phyloP scores from a whole-genome alignment of 2,888 invertebrate species.

The Agrotis segetum region DNA sequence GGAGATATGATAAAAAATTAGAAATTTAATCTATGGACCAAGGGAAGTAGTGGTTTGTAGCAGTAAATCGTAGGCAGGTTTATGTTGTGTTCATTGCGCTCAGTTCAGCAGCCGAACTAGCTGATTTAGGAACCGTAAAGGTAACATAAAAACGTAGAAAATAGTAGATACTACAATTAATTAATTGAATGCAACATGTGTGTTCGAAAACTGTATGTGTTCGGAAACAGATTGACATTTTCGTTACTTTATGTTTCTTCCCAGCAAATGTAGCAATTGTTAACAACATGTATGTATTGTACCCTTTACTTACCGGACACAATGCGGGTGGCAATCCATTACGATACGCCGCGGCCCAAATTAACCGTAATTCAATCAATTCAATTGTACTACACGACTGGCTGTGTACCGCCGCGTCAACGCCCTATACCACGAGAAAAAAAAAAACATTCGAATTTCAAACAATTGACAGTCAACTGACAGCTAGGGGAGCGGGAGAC shows the following conservation, averaged over 20 bases:
- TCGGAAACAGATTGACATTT: not conserved
- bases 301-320: conserved; percentile 79
- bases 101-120: not conserved
- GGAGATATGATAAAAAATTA: not conserved
- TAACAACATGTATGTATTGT: conserved; percentile 46
- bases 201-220: not conserved
- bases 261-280: conserved; percentile 23
- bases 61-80: not conserved
- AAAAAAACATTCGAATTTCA: conserved; percentile 84
- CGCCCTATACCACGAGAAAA: conserved; percentile 85
- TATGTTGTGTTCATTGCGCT: too few relatives aligned
- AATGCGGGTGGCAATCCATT: conserved; percentile 89
- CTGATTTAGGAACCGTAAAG: not conserved
- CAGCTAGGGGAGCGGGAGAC: conserved; percentile 89
- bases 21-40: not conserved
- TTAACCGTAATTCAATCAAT: conserved; percentile 89
- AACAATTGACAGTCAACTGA: conserved; percentile 87
- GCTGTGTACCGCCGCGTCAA: conserved; percentile 86
- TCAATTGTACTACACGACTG: conserved; percentile 87
- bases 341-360: conserved; percentile 79
- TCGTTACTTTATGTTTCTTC: not conserved
- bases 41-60: not conserved
- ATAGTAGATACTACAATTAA: not conserved
- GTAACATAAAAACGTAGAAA: not conserved
- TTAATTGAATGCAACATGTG: not conserved